Conservation (phyloP, 2,888 invertebrate species). For the Galerucella nymphaeae region DNA sequence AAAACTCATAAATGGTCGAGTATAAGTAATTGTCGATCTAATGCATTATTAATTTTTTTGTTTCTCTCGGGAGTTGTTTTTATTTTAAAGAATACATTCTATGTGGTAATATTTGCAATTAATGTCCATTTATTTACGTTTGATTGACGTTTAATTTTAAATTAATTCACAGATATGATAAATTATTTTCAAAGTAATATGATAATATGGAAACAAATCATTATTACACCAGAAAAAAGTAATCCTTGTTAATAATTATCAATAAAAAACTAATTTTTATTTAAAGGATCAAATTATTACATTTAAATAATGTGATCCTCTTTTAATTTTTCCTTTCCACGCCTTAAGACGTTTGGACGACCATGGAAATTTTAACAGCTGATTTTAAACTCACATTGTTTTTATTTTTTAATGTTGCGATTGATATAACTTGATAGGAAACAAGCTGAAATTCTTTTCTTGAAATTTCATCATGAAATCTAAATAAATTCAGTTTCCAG, state of each 20-base stretch:
- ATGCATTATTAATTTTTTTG: not conserved
- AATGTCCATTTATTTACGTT: constrained; percentile 14
- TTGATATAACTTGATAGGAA: not conserved
- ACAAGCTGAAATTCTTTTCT: not conserved
- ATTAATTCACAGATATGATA: not conserved
- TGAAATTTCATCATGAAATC: not conserved
- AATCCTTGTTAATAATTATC: no score
- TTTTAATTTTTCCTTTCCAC: not conserved
- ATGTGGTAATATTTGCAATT: constrained; percentile 6
- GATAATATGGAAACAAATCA: not conserved
- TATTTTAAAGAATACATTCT: not conserved
- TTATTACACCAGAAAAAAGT: no score
- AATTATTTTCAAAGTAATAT: not conserved
- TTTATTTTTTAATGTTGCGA: not conserved
- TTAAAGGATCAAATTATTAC: no score
- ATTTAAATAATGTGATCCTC: no score
- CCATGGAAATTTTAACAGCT: not conserved
- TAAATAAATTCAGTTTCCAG: constrained; percentile 2
- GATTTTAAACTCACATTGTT: not conserved
- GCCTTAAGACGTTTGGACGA: not conserved
- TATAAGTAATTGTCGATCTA: not conserved
- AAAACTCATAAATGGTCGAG: not conserved
- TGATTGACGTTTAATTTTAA: constrained; percentile 10
- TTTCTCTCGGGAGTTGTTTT: not conserved
- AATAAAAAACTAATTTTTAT: no score